Conservation (phyloP, 2,888 invertebrate genomes). For the Thecocarcelia acutangulata region DNA sequence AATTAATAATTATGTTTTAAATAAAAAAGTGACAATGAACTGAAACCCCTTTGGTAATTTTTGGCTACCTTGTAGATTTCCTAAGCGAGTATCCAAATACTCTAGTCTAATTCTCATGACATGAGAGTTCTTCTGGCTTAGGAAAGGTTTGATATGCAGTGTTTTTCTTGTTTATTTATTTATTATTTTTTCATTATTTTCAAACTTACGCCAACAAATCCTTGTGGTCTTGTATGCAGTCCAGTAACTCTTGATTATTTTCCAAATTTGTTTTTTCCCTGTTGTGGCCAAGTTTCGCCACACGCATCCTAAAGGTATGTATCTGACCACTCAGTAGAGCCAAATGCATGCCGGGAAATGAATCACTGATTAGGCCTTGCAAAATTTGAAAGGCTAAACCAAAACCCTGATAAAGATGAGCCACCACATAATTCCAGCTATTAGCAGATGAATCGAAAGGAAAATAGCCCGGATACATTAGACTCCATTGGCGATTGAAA, state of each 20-base stretch:
- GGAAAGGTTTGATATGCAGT: no score
- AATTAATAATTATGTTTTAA: no score
- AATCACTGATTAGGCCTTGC: conserved; percentile 65
- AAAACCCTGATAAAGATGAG: conserved; percentile 67
- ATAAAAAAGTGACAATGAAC: no score
- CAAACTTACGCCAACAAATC: conserved; percentile 66
- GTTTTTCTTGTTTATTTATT: no score
- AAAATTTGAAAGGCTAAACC: conserved; percentile 62
- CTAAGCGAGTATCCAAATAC: no score
- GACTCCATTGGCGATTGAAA: conserved; percentile 49
- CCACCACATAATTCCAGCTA: conserved; percentile 25
- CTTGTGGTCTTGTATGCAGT: conserved; percentile 69
- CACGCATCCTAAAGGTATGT: conserved; percentile 60
- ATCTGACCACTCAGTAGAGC: conserved; percentile 69
- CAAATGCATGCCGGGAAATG: conserved; percentile 63
- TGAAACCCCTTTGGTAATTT: no score
- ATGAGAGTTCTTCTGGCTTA: no score
- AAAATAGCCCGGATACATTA: conserved; percentile 70
- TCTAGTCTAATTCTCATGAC: no score
- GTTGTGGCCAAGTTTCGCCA: conserved; percentile 61
- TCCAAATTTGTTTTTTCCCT: not conserved
- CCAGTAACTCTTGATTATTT: conserved; percentile 57
- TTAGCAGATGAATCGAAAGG: conserved; percentile 62
- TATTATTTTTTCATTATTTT: not conserved
- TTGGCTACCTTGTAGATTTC: no score